Conservation (phyloP, 2,113 vertebrate species). For the Vidua chalybeata region DNA sequence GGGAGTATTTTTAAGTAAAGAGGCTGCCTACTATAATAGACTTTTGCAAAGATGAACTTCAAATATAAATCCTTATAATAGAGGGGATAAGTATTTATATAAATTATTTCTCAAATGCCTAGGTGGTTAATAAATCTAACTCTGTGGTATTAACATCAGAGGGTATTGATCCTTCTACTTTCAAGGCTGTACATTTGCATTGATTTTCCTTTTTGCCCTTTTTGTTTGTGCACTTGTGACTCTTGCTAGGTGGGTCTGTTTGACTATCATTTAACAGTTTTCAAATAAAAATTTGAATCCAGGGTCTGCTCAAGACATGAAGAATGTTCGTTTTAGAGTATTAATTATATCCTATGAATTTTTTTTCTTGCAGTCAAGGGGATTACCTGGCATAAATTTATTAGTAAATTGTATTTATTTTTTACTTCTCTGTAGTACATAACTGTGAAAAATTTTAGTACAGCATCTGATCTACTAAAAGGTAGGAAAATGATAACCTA, state of each 20-base stretch:
- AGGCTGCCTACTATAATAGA: not conserved
- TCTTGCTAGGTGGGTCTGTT: not conserved
- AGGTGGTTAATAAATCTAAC: constrained; percentile 34
- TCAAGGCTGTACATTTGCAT: not conserved
- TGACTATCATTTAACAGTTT: not conserved
- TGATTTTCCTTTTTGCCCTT: not conserved
- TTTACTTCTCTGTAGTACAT: not conserved
- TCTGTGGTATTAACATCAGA: not conserved
- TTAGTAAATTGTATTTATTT: not conserved
- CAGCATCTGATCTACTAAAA: not conserved
- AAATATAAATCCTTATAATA: constrained; percentile 24
- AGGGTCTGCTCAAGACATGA: not conserved
- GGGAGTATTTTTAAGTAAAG: not conserved
- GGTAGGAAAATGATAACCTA: not conserved
- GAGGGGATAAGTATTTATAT: constrained; percentile 12
- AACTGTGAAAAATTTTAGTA: not conserved
- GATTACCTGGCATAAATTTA: not conserved
- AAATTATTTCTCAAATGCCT: not conserved
- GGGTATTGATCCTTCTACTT: not conserved
- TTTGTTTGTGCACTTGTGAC: not conserved
- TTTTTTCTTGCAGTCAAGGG: not conserved
- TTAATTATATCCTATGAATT: not conserved
- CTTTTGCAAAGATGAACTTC: constrained; percentile 14
- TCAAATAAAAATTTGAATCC: not conserved
- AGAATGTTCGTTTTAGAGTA: not conserved